A percentile compares a stretch with the other conserved stretches of the same genome.
phyloP scores from a whole-genome alignment of 1,140 invertebrate genomes.

The Trissolcus basalis region DNA sequence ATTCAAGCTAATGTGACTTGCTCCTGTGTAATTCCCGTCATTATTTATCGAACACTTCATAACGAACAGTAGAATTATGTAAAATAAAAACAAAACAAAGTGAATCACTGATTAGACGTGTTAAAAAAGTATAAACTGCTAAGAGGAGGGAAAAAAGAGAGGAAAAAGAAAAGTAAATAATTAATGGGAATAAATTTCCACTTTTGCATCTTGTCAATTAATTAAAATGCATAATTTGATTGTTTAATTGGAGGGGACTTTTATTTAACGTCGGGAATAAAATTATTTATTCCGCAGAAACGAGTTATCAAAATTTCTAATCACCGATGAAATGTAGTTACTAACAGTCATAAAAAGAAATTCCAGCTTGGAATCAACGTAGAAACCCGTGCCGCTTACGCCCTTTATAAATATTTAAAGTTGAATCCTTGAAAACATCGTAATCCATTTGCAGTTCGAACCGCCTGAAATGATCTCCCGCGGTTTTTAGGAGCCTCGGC shows the following conservation, averaged over 20 bases:
- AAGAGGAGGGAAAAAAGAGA: no score
- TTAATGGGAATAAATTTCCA: no score
- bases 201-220: no score
- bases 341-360: conserved; percentile 29
- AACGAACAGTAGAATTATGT: no score
- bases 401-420: conserved; percentile 65
- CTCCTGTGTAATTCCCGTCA: not conserved
- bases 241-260: not conserved
- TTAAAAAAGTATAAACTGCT: no score
- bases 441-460: conserved; percentile 55
- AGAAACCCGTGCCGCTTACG: conserved; percentile 36
- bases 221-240: no score
- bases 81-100: no score
- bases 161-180: no score
- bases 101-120: no score
- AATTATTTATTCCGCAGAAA: conserved; percentile 1
- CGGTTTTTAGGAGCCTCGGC: conserved; percentile 34
- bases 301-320: conserved; percentile 37
- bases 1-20: not conserved
- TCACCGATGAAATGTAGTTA: conserved; percentile 26
- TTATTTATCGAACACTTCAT: no score
- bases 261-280: not conserved
- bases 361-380: conserved; percentile 26
- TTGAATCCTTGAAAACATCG: conserved; percentile 59
- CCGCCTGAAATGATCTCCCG: conserved; percentile 57